phyloP scores from a whole-genome alignment of 1,140 invertebrate species.

The Diorhabda carinulata region DNA sequence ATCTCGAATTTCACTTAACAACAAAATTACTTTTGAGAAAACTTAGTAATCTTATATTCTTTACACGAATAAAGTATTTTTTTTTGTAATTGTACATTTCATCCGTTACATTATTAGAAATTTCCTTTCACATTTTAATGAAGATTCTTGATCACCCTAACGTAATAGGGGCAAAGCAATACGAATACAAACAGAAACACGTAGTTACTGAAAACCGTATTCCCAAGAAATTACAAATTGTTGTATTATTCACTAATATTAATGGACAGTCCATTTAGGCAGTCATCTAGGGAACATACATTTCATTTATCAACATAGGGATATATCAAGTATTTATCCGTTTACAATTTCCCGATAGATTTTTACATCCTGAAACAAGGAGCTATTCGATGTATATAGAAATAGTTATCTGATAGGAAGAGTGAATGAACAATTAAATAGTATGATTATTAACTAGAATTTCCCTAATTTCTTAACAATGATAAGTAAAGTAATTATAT shows the following conservation, averaged over 20 bases:
- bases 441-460: too few species aligned
- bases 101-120: too few species aligned
- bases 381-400: too few species aligned
- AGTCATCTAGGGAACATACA: not conserved
- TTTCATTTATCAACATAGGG: not conserved
- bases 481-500: too few species aligned
- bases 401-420: too few species aligned
- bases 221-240: slow-evolving; percentile 2
- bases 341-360: not conserved
- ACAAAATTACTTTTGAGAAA: too few species aligned
- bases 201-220: not conserved
- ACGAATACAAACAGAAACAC: not conserved
- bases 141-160: not conserved
- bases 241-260: not conserved
- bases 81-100: too few species aligned
- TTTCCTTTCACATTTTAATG: not conserved
- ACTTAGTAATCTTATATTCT: too few species aligned
- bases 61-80: too few species aligned
- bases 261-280: slow-evolving; percentile 1
- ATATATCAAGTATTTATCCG: not conserved
- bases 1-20: too few species aligned
- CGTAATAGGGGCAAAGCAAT: not conserved
- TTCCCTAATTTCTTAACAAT: too few species aligned
- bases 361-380: not conserved
- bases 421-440: too few species aligned